Conservation (phyloP, 2,797 vertebrate genomes). For the Paedocypris micromegethes region DNA sequence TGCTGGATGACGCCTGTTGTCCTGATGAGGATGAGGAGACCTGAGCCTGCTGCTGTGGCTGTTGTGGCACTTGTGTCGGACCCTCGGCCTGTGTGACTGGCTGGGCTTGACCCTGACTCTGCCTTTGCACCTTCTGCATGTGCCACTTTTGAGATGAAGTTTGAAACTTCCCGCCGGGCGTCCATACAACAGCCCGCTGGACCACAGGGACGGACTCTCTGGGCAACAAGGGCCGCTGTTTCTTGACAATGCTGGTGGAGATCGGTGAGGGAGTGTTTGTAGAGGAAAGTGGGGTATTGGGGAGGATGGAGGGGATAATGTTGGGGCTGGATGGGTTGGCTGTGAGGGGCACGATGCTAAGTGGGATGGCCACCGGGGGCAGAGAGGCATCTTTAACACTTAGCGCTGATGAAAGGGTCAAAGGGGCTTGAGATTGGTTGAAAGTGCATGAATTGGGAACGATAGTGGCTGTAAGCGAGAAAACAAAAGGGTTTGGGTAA, state of each 20-base stretch:
- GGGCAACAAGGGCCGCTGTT: constrained; percentile 92
- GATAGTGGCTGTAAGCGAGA: constrained; percentile 71
- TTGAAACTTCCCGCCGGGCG: constrained; percentile 89
- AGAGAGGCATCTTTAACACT: constrained; percentile 66
- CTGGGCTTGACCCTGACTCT: constrained; percentile 79
- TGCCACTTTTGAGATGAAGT: constrained; percentile 98
- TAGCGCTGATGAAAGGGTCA: constrained; percentile 63
- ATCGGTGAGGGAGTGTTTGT: constrained; percentile 53
- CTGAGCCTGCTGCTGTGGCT: constrained; percentile 41
- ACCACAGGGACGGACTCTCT: constrained; percentile 89
- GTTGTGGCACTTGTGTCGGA: constrained; percentile 50
- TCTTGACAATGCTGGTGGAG: constrained; percentile 74
- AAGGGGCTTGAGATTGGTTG: constrained; percentile 69
- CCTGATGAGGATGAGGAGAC: constrained; percentile 49
- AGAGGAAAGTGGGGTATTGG: constrained; percentile 58
- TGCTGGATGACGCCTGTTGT: constrained; percentile 85
- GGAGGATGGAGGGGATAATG: constrained; percentile 53
- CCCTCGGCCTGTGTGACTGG: constrained; percentile 57
- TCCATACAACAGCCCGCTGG: constrained; percentile 91
- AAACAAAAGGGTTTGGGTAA: background rate
- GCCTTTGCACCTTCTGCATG: constrained; percentile 95
- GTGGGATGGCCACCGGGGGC: constrained; percentile 70
- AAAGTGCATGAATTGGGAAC: constrained; percentile 64
- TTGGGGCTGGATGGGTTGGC: constrained; percentile 66
- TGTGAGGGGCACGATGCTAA: constrained; percentile 69